Evolutionary conservation across 2,888 invertebrate genomes (phyloP), one percentile per base, ranked within the genome.

Genomic region (Entomobrya proxima): DNA sequence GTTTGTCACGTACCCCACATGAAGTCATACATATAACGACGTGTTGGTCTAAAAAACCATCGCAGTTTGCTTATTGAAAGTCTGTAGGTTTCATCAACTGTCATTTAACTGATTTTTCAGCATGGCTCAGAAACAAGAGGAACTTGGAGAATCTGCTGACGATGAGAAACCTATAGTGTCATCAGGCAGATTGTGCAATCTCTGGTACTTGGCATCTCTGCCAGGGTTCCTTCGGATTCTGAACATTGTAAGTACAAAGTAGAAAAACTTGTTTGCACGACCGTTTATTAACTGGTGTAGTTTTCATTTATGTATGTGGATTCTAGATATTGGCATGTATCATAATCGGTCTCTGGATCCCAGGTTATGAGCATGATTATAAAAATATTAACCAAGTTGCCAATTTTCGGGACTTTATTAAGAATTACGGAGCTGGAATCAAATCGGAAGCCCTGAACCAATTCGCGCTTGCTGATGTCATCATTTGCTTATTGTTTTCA

Each of bases 331-430:
- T 84, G 4, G 69, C 77, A 11, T 18, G 11, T 13, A 44, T 24
- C 9, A 24, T 78, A 7, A 6, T 84, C 13, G 77, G 77, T 1
- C 72, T 84, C 1, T 84, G 84, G 84, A 47, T 69, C 18, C 84
- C 84, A 15, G 84, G 84, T 9, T 84, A 44, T 78, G 84, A 84
- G 61, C 77, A 84, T 35, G 78, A 84, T 21, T 84, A 84, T 47
- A 32, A 40, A 32, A 77, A 64, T 24, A 30, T 21, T 0, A 84
- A 47, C 72, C 55, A 84, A 30, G 72, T 84, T 7, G 58, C 35
- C 11, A 84, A 69, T 37, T 84, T 77, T 35, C 47, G 72, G 1
- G 84, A 84, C 47, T 64, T 18, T 7, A 32, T 72, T 24, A 77
- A 72, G 18, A 50, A 78, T 18, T 58, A 78, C 11, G 84, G 84